A percentile compares a stretch with the other conserved stretches of the same genome.
Evolutionary conservation across 2,113 vertebrate species (phyloP).

Genomic region (Elgaria multicarinata): DNA sequence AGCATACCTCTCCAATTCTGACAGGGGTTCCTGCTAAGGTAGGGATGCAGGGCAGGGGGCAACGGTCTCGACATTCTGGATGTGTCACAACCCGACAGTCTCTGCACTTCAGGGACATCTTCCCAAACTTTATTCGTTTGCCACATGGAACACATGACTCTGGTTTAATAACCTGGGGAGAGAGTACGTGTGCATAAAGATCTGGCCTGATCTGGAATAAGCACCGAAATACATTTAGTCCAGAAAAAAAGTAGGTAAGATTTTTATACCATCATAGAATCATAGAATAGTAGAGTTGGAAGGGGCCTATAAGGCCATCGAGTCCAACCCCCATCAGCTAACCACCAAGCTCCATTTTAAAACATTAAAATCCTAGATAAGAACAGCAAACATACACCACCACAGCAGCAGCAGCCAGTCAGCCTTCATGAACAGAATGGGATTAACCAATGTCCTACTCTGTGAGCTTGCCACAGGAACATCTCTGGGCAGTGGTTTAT

Average conservation of each 20-base stretch:
- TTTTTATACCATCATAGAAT: neutral
- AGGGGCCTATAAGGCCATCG: too few species aligned
- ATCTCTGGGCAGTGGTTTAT: neutral
- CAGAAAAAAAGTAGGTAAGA: neutral
- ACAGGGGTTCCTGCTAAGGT: slow-evolving; percentile 86
- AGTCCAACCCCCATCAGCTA: too few species aligned
- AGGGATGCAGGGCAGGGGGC: slow-evolving; percentile 94
- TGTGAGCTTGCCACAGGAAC: neutral
- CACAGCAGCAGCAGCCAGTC: neutral
- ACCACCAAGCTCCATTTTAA: neutral
- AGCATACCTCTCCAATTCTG: slow-evolving; percentile 85
- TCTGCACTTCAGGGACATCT: slow-evolving; percentile 91
- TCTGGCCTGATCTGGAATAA: neutral
- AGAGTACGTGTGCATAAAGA: neutral
- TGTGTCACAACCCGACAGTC: slow-evolving; percentile 94
- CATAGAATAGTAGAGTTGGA: too few species aligned
- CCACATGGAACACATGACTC: slow-evolving; percentile 97
- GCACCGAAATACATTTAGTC: neutral
- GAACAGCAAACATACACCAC: neutral
- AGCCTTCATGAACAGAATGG: neutral
- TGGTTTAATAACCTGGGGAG: slow-evolving; percentile 92
- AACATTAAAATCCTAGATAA: neutral
- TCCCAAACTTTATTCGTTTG: slow-evolving; percentile 97
- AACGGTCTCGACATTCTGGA: slow-evolving; percentile 93
- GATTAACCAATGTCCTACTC: neutral